These are phyloP conservation scores for Eleginops maclovinus DNA, from an alignment of 2,113 vertebrate species.

Conservation along the genomic window DNA sequence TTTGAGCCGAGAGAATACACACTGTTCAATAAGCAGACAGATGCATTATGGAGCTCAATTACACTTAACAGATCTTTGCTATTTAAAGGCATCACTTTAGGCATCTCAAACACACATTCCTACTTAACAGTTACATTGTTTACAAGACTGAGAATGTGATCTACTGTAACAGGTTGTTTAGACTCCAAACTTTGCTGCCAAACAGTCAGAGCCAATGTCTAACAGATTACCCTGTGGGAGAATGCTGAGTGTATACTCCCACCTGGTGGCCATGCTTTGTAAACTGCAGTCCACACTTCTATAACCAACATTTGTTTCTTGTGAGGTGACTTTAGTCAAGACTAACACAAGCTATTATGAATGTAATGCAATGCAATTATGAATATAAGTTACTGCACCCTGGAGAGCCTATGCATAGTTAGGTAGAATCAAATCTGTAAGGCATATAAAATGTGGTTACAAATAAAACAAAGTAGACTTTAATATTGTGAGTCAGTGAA, in stretches of 20 bases:
- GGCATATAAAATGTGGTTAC: not conserved
- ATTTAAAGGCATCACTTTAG: constrained; percentile 18
- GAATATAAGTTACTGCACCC: not conserved
- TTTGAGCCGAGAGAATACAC: constrained; percentile 39
- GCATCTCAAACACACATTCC: constrained; percentile 44
- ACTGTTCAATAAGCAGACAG: constrained; percentile 51
- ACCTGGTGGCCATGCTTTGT: constrained; percentile 61
- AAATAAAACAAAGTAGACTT: not conserved
- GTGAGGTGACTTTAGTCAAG: not conserved
- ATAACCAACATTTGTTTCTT: not conserved
- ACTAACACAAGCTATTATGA: not conserved
- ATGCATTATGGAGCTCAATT: constrained; percentile 6
- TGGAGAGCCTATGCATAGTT: not conserved
- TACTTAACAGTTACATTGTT: constrained; percentile 45
- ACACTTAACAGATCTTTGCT: constrained; percentile 8
- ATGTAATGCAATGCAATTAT: no score
- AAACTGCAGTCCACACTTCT: not conserved
- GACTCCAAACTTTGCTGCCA: constrained; percentile 51
- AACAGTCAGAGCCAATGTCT: constrained; percentile 31
- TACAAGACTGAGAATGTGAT: constrained; percentile 49
- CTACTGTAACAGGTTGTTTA: constrained; percentile 77
- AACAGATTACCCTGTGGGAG: constrained; percentile 2
- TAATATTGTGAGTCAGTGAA: not conserved
- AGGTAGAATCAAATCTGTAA: not conserved
- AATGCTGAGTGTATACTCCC: constrained; percentile 54